Evolutionary conservation across 1,140 invertebrate genomes (phyloP), one percentile per base, ranked within the genome.

Genomic region (Drosophila sp.): DNA sequence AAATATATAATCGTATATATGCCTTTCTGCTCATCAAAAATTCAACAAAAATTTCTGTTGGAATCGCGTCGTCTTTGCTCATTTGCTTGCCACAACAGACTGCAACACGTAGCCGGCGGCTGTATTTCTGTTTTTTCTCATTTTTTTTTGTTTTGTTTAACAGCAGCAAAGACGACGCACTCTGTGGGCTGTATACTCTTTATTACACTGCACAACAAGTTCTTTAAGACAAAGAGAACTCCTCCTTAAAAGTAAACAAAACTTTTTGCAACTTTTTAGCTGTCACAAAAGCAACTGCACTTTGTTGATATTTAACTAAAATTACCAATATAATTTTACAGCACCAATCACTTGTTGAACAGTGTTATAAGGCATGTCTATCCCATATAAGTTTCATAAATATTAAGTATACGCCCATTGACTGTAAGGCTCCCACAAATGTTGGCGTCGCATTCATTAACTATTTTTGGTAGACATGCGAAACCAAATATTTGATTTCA

Each of bases 401-500:
- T 82, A 78, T 87, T 78, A 63, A 87, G 71, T 59, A 82, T 86
- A 87, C 81, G 81, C 81, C 81, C 43, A 67, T 81, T 43, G 65
- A 25, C 64, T 57, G 8, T 6, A 46, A 72, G 66, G 69, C 59
- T 34, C 29, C 11, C 32, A 46, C 38, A 65, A 80, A 66, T 63
- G 67, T 61, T 59, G 40, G 57, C 50, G 40, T 43, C 67, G 62
- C 75, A 63, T 78, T 82, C 46, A 63, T 58, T 80, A 73, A 73
- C 63, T 69, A 81, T 41, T 73, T 76, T 63, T 38, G 67, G 50
- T 41, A 63, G 77, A 51, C 64, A 72, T 80, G 48, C 69, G 77
- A 58, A 73, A 64, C 16, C n/a, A 63, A 64, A 72, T 56, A 50
- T 72, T 66, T 61, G 50, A 72, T 50, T 56, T 34, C 36, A 38